These are phyloP conservation scores for Syndactyla subalaris DNA, from an alignment of 2,797 vertebrate species.

Conservation along the genomic window DNA sequence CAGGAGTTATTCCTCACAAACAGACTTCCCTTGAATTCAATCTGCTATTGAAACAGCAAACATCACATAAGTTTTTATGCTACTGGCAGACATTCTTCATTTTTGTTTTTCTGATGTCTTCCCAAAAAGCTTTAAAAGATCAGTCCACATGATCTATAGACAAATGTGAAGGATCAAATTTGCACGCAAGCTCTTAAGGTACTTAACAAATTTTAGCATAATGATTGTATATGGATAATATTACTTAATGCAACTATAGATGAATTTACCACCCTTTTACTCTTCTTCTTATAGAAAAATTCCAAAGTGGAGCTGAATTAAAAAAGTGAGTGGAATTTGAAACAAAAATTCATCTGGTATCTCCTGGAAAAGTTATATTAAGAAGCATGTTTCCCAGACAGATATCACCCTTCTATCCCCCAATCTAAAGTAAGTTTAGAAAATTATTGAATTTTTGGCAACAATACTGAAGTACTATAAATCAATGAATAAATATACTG, in stretches of 20 bases:
- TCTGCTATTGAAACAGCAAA: neutral
- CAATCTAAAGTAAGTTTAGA: neutral
- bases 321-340: neutral
- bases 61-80: neutral
- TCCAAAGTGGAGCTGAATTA: neutral
- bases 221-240: neutral
- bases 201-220: neutral
- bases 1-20: neutral
- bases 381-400: neutral
- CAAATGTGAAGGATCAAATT: neutral
- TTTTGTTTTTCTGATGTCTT: neutral
- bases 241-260: neutral
- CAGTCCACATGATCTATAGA: neutral
- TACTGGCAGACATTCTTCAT: neutral
- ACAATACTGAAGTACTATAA: neutral
- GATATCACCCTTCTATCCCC: neutral
- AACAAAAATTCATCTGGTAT: neutral
- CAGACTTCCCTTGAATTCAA: neutral
- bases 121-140: neutral
- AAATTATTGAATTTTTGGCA: neutral
- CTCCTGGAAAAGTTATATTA: neutral
- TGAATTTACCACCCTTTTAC: neutral
- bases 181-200: neutral
- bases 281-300: neutral
- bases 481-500: constrained; percentile 16